Base-by-base conservation (phyloP, 2,888 invertebrate species). In the Drosophila nr. medialis region DNA sequence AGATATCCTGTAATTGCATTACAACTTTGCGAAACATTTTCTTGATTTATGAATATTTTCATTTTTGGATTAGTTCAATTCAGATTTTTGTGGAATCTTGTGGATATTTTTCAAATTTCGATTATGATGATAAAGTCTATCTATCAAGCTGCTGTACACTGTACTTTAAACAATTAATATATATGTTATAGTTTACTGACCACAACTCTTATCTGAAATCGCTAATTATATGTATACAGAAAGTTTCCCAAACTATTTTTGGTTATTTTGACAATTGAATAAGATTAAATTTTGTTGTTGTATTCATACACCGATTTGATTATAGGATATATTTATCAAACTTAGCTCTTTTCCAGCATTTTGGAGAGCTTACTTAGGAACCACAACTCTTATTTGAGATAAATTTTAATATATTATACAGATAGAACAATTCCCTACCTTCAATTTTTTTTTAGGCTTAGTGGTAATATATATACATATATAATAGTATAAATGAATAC, bases 1-100 rank as follows among this genome's bases (percentile, higher is more conserved):
- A 36, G 30, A 40, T 54, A 72, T 36, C 36, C 70, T 48, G 11
- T 61, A 60, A 18, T 6, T 18, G 18, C 6, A 11, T 29, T 3
- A 18, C 0, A 1, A 18, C 5, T 27, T 15, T 24, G 45, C 24
- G 15, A 15, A 45, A 24, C 7, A 5, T 40, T 21, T 45, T 13
- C 7, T 15, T 45, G 4, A 45, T 45, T 45, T 45, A 15, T 21
- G 7, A 15, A 7, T 21, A 0, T 21, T 45, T 7, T 13, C 4
- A 21, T 13, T 1, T 4, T 21, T 45, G 7, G 7, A 45, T 45
- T 45, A 45, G 7, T 1, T 7, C 1, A 45, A 21, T 15, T 45
- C 1, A 4, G 7, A 45, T 0, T 0, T 4, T 21, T 13, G 21
- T 40, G 10, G 2, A n/a, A n/a, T 21, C 10, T 40, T 40, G 40